phyloP scores from a whole-genome alignment of 1,140 invertebrate genomes.

The Leguminivora glycinivorella region DNA sequence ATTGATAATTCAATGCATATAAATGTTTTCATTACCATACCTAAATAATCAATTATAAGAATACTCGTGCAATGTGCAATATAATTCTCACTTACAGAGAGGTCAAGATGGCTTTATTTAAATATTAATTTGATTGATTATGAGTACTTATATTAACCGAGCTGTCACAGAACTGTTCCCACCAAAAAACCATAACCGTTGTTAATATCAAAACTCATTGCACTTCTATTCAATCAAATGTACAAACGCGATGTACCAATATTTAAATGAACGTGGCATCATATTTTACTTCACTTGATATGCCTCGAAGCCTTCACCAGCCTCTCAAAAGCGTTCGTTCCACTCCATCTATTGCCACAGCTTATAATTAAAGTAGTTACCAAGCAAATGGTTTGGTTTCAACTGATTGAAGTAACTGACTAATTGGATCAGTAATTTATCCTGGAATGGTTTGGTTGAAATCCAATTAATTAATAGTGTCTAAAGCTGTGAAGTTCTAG shows the following conservation, averaged over 20 bases:
- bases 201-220: no score
- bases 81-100: no score
- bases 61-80: not conserved
- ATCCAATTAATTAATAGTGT: no score
- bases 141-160: no score
- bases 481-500: no score
- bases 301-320: not conserved
- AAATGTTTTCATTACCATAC: not conserved
- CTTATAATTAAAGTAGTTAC: slow-evolving; percentile 9
- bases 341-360: slow-evolving; percentile 22
- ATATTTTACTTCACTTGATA: not conserved
- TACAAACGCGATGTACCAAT: not conserved
- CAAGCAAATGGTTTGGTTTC: slow-evolving; percentile 13
- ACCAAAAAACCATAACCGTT: no score
- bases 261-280: not conserved
- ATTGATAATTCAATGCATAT: not conserved
- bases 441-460: not conserved
- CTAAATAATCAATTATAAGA: not conserved
- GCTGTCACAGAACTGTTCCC: no score
- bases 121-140: no score
- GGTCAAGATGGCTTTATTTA: no score
- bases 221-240: no score
- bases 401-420: not conserved
- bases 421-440: not conserved
- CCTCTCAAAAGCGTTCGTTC: not conserved